Percentiles rank a stretch among this genome's conserved stretches.
Evolutionary conservation across 2,113 vertebrate species (phyloP).

Genomic region (Pelmatolapia mariae): DNA sequence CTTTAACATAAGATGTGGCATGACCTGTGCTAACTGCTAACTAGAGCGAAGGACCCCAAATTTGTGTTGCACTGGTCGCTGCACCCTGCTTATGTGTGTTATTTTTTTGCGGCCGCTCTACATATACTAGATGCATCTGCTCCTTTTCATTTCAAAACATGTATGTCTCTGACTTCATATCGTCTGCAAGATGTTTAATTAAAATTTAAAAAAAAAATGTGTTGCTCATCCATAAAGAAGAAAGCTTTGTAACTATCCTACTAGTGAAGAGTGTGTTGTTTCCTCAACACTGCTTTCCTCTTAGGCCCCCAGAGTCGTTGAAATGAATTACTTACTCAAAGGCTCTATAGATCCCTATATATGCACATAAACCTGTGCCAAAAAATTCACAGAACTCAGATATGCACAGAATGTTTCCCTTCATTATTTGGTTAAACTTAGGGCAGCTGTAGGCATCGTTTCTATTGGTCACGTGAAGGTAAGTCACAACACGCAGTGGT

Average conservation of each 20-base stretch:
- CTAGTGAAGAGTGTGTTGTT: background rate
- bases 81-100: background rate
- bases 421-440: background rate
- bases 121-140: background rate
- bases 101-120: background rate
- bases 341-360: background rate
- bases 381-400: background rate
- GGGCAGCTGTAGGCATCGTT: background rate
- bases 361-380: background rate
- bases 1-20: background rate
- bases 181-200: background rate
- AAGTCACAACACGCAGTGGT: background rate
- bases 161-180: background rate
- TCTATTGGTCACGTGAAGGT: background rate
- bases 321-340: background rate
- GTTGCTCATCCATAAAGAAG: background rate
- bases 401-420: background rate
- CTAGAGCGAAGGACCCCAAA: background rate
- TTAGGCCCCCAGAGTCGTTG: background rate
- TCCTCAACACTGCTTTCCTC: background rate
- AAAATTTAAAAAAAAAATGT: rapidly evolving
- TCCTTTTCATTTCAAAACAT: background rate
- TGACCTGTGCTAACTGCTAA: background rate
- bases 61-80: background rate
- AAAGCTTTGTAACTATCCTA: background rate